These are phyloP conservation scores for Manis crassicaudata DNA, from an alignment of 2,797 vertebrate genomes.

Conservation along the genomic window DNA sequence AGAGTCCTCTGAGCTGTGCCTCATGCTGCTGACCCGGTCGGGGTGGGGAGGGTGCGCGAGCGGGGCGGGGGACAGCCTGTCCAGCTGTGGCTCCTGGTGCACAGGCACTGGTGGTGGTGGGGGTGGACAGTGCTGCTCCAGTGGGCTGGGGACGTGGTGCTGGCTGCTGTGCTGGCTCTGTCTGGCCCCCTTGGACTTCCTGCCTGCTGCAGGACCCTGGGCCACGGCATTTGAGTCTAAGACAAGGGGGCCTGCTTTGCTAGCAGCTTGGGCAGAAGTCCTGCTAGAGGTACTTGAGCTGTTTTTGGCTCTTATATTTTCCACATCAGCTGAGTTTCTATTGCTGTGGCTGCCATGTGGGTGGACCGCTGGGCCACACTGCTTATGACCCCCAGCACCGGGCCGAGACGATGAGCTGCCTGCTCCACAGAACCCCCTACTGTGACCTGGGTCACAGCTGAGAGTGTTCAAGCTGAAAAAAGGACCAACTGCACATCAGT, in stretches of 20 bases:
- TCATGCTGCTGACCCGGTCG: constrained; percentile 83
- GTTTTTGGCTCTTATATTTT: constrained; percentile 89
- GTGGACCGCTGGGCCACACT: constrained; percentile 85
- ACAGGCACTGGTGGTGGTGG: constrained; percentile 82
- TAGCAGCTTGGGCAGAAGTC: constrained; percentile 88
- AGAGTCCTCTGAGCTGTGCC: constrained; percentile 91
- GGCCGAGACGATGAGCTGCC: constrained; percentile 87
- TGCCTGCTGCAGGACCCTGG: constrained; percentile 88
- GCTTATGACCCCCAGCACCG: constrained; percentile 87
- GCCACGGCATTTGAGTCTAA: constrained; percentile 86
- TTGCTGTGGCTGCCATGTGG: constrained; percentile 87
- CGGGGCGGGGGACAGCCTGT: constrained; percentile 80
- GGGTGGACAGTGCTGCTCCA: constrained; percentile 87
- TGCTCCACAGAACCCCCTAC: constrained; percentile 90
- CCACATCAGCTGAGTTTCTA: constrained; percentile 88
- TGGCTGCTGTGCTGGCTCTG: constrained; percentile 87
- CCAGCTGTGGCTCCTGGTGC: constrained; percentile 84
- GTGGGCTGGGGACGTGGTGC: constrained; percentile 80
- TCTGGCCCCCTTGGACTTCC: constrained; percentile 88
- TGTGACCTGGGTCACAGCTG: constrained; percentile 89
- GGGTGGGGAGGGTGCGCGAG: constrained; percentile 76
- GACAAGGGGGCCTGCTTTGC: constrained; percentile 84
- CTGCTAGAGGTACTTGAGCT: constrained; percentile 85
- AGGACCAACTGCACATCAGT: constrained; percentile 61
- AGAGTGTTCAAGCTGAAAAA: constrained; percentile 92